Conservation (phyloP, 2,888 invertebrate species). For the Calameuta pallipes region DNA sequence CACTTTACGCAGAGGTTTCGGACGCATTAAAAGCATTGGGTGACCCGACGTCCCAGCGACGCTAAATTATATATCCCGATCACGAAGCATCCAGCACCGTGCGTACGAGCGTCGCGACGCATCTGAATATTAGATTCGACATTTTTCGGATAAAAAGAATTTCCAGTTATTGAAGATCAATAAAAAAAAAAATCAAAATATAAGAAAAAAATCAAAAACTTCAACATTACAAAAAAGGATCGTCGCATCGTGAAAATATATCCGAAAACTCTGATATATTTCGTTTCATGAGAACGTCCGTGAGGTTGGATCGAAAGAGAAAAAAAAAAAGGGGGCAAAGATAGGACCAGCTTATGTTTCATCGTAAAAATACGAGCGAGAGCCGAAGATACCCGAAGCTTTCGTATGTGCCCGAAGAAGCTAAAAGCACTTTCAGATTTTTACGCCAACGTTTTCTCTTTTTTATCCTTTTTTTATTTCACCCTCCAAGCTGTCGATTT, state of each 20-base stretch:
- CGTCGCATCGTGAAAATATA: conserved; percentile 47
- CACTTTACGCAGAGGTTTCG: conserved; percentile 36
- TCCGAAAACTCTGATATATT: conserved; percentile 45
- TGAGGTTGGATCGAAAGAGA: background rate
- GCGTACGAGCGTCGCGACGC: background rate
- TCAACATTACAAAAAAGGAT: too few species aligned
- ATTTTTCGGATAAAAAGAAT: background rate
- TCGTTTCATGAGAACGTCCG: conserved; percentile 34
- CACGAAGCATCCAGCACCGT: background rate
- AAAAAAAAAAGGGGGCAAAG: background rate
- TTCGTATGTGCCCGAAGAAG: background rate
- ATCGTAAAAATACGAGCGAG: background rate
- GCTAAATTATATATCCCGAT: conserved; percentile 27
- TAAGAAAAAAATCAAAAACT: too few species aligned
- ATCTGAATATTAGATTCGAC: background rate
- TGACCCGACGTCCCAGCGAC: conserved; percentile 20
- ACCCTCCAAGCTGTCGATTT: too few species aligned
- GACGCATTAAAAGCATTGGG: conserved; percentile 26
- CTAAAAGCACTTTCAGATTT: background rate
- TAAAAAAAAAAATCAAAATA: too few species aligned
- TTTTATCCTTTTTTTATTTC: background rate
- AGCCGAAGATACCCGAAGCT: background rate
- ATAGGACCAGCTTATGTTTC: background rate
- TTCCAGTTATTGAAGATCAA: too few species aligned
- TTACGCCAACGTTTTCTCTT: too few species aligned